Base-by-base conservation (phyloP, 2,113 vertebrate species). In the Vombatus ursinus region DNA sequence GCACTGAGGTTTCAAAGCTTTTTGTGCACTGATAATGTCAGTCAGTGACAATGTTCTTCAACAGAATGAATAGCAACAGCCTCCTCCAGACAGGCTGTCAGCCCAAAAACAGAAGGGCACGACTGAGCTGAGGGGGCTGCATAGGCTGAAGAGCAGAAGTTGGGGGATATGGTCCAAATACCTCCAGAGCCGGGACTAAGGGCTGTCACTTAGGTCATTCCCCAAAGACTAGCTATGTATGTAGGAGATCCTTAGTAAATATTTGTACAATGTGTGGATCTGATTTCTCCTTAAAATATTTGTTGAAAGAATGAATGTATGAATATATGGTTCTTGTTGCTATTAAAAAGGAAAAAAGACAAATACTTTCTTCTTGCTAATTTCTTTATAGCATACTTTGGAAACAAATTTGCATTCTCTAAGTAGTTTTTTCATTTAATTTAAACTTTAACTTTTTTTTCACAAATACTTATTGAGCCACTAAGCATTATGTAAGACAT, bases 11-110 rank as follows among this genome's bases (percentile, higher is more conserved):
- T 96, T 96, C 89, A 52, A 96, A 97, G 92, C 52, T 3, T 90
- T 92, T 95, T 95, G 92, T 90, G 95, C 90, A 91, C 89, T 53
- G 9, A 94, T 96, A 94, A 93, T 91, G 96, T 95, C 95, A 96
- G 94, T 95, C 96, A 96, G 24, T 12, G 91, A 92, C 31, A 95
- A 37, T 89, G 68, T 77, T 95, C 10, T 93, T 61, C 90, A 49
- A 92, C 12, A 96, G 48, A 90, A 44, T 95, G 52, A 49, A 28
- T 28, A 92, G 47, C 19, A 23, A 94, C 94, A 95, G 52, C 91
- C 54, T 93, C n/a, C 28, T n/a, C 93, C 50, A 93, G 44, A 92
- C 28, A 95, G 52, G 53, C 68, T 93, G 91, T 95, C 51, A 44
- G 51, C 14, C 54, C 25, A 77, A 24, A 90, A 89, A 90, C 37